phyloP scores from a whole-genome alignment of 2,888 invertebrate species.

The Priocnemis perturbator region DNA sequence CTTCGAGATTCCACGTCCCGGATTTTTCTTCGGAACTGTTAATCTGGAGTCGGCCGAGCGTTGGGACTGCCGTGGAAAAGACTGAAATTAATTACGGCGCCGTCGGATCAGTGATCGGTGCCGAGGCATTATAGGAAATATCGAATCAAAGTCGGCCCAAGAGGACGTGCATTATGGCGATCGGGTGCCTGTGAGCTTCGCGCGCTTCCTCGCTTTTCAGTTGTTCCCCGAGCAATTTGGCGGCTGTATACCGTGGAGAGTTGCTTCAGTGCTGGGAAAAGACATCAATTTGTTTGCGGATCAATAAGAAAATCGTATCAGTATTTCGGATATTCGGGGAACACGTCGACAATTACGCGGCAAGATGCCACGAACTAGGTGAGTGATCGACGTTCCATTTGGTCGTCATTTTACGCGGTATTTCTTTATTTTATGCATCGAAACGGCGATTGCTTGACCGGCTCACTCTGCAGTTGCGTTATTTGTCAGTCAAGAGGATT shows the following conservation, averaged over 20 bases:
- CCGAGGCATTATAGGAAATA: constrained; percentile 41
- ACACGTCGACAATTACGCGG: constrained; percentile 59
- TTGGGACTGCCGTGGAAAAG: constrained; percentile 9
- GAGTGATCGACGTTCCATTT: constrained; percentile 57
- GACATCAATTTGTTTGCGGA: constrained; percentile 6
- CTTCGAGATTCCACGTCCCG: constrained; percentile 57
- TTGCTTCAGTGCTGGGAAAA: constrained; percentile 9
- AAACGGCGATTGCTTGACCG: neutral
- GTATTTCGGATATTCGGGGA: constrained; percentile 36
- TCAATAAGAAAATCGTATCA: constrained; percentile 33
- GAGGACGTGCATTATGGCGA: constrained; percentile 69
- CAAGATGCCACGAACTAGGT: constrained; percentile 74
- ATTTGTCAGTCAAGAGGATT: no score
- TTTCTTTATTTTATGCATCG: constrained; percentile 5
- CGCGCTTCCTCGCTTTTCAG: constrained; percentile 55
- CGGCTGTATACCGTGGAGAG: constrained; percentile 11
- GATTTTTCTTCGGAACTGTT: constrained; percentile 41
- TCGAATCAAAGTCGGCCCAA: constrained; percentile 40
- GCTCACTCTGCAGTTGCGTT: neutral
- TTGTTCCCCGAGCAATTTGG: constrained; percentile 37
- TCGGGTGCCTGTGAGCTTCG: constrained; percentile 59
- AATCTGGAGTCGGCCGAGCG: constrained; percentile 15
- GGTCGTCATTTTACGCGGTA: constrained; percentile 17
- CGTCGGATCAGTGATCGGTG: neutral
- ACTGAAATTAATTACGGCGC: constrained; percentile 23